Conservation (phyloP, 2,797 vertebrate genomes). For the Melanotaenia pygmaea region DNA sequence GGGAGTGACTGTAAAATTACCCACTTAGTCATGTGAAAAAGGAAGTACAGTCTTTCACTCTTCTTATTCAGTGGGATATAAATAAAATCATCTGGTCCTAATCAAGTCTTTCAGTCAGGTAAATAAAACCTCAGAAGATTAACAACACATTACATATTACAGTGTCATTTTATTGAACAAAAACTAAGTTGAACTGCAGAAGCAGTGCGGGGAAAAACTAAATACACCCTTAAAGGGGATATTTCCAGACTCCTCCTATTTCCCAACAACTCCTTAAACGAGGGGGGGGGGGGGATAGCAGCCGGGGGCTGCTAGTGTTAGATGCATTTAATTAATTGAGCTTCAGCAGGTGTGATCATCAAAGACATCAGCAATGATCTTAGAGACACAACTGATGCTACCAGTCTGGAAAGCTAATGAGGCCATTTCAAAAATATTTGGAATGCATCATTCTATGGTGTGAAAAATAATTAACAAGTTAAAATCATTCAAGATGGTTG, state of each 20-base stretch:
- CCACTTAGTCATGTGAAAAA: neutral
- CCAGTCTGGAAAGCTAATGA: too few relatives aligned
- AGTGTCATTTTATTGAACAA: neutral
- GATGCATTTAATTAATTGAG: neutral
- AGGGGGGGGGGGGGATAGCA: neutral
- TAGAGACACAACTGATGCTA: neutral
- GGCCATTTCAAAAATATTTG: too few relatives aligned
- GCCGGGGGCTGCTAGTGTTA: neutral
- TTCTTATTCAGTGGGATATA: too few relatives aligned
- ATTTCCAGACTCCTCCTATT: too few relatives aligned
- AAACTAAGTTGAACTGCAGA: neutral
- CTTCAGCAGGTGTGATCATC: neutral
- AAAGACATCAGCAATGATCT: neutral
- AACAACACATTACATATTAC: neutral
- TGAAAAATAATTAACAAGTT: neutral
- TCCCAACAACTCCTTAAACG: too few relatives aligned
- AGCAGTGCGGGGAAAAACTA: neutral
- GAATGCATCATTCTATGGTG: neutral
- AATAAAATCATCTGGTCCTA: neutral
- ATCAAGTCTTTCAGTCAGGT: neutral
- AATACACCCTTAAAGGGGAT: too few relatives aligned
- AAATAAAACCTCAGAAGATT: neutral
- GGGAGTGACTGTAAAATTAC: neutral
- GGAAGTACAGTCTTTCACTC: neutral
- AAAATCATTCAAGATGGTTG: neutral